Evolutionary conservation across 2,113 vertebrate species (phyloP), one percentile per base, ranked within the genome.

Genomic region (Lipophrys pholis): DNA sequence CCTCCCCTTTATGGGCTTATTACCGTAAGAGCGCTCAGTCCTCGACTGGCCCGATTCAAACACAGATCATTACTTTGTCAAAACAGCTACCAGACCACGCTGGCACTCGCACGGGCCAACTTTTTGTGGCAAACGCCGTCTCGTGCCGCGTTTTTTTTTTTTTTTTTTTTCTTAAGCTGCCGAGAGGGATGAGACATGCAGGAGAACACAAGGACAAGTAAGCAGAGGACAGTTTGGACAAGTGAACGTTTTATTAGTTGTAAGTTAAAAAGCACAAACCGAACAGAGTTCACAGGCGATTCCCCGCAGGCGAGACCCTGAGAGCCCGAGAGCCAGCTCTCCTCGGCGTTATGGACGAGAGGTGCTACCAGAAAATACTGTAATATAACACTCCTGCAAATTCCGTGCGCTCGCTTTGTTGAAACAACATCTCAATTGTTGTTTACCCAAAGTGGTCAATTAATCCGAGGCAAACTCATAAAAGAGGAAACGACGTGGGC

Each of bases 51-150:
- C 76, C 68, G 55, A 81, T 67, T 87, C 79, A 80, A 88, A 73
- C 83, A 86, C 90, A 89, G 80, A 89, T 88, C 84, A 87, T 90
- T 88, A 83, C 86, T 86, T 82, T 84, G 81, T 91, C 81, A 87
- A 88, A 90, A 90, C 85, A 92, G 87, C 85, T 88, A 89, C 86
- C 85, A 90, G 78, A 87, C 87, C 83, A 73, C 53, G 48, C 21
- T 89, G 84, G 88, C 85, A 74, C 67, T 48, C 6, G 69, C 17
- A 4, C 39, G 9, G 38, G 69, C 80, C 76, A 75, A 76, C 78
- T n/a, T 64, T 85, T 80, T 73, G 75, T 68, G 72, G 76, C 62
- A 59, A 46, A 73, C 71, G 46, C 40, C 42, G 36, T 78, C 75
- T 76, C 7, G 5, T 42, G 74, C 61, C 61, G 79, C 74, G 71